Percentiles rank a stretch among this genome's conserved stretches.
These are phyloP conservation scores for Stenodera caucasica DNA, from an alignment of 2,888 invertebrate species.

Conservation along the genomic window DNA sequence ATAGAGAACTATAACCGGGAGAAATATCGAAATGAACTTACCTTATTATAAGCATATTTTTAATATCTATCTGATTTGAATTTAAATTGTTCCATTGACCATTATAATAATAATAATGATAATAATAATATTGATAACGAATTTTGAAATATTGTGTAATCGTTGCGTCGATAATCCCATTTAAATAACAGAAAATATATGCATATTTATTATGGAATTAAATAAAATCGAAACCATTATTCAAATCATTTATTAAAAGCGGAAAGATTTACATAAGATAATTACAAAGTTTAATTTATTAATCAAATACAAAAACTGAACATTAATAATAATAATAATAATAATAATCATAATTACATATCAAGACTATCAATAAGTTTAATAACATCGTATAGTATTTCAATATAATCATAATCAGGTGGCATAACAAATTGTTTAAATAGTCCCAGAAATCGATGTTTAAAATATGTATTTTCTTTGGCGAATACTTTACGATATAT, in stretches of 20 bases:
- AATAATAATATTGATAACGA: not conserved
- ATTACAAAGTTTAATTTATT: too few relatives aligned
- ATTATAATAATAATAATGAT: not conserved
- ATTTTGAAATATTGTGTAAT: slow-evolving; percentile 2
- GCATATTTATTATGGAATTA: not conserved
- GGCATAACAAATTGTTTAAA: slow-evolving; percentile 42
- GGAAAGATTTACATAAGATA: too few relatives aligned
- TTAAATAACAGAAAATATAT: not conserved
- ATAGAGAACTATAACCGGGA: not conserved
- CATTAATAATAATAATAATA: not conserved
- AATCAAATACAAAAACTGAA: too few relatives aligned
- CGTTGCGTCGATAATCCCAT: not conserved
- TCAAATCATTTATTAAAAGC: too few relatives aligned
- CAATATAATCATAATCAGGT: slow-evolving; percentile 42
- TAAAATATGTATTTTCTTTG: slow-evolving; percentile 27
- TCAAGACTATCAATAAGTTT: not conserved
- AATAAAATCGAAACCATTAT: too few relatives aligned
- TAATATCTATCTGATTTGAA: slow-evolving; percentile 3
- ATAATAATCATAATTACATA: not conserved
- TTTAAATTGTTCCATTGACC: not conserved
- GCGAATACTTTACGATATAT: slow-evolving; percentile 37
- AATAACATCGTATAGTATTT: slow-evolving; percentile 31
- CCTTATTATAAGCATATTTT: not conserved
- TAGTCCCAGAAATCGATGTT: slow-evolving; percentile 35
- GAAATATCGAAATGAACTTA: not conserved